Evolutionary conservation across 2,797 vertebrate genomes (phyloP), one percentile per base, ranked within the genome.

Genomic region (Naso thynnoides): DNA sequence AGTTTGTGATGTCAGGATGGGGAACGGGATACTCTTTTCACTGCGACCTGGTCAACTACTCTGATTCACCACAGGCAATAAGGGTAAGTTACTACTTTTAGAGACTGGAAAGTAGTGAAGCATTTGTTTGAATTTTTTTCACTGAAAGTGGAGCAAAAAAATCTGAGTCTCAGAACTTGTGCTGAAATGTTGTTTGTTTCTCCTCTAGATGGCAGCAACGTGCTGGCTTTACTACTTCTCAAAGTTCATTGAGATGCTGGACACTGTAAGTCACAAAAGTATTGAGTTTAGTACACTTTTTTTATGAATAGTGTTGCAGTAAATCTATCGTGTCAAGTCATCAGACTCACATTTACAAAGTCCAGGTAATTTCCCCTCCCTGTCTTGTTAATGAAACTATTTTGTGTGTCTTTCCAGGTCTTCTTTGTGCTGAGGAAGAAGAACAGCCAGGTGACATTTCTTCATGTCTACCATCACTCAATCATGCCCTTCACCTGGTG

Each of bases 401-500:
- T 4, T 9, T 26, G 16, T 45, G 2, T 39, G 2, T 24, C 55
- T 9, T 13, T 47, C 33, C 90, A 99, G 98, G 70, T 99, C 56
- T 99, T 99, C 95, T 99, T 99, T 94, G 96, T 99, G 70, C 89
- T 99, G 81, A 96, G 98, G 86, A 99, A 99, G 92, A 99, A 97
- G 87, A 96, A 95, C 88, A 97, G 91, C 79, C 98, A 99, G 92
- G 94, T 99, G 86, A 98, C 97, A 42, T 99, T 99, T 87, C 96
- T 99, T 79, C 98, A 99, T 56, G 97, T 99, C 72, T 98, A 95
- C 88, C 98, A 99, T 94, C 98, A 99, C 88, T 96, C 98, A 33
- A 97, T 99, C 88, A 99, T 99, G 98, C 96, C 98, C 2, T 99
- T 97, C 93, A 99, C 98, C 81, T 99, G 98, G 98, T 99, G 98